These are phyloP conservation scores for Chymomyza procnemis DNA, from an alignment of 2,888 invertebrate genomes.

Conservation along the genomic window DNA sequence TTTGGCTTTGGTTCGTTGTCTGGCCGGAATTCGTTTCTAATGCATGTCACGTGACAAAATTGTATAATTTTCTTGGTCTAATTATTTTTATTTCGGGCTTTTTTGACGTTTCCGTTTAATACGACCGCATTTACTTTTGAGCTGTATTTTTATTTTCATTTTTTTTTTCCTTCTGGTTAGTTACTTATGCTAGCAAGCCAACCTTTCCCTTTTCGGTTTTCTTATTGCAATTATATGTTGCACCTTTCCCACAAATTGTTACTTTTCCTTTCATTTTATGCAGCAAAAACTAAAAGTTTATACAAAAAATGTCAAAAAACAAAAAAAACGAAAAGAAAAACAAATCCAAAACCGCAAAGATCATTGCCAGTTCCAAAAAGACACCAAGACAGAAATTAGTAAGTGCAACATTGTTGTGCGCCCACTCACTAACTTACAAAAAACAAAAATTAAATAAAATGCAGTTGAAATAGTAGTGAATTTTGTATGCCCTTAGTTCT, in stretches of 20 bases:
- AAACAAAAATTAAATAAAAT: background rate
- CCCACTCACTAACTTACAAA: constrained; percentile 2
- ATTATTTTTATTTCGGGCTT: constrained; percentile 36
- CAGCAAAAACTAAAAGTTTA: constrained; percentile 33
- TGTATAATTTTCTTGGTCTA: constrained; percentile 64
- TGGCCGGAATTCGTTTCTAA: constrained; percentile 63
- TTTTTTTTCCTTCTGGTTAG: constrained; percentile 68
- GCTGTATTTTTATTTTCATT: background rate
- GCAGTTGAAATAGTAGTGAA: background rate
- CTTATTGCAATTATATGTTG: constrained; percentile 19
- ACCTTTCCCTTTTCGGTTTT: constrained; percentile 55
- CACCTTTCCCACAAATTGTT: constrained; percentile 65
- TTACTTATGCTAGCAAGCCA: constrained; percentile 1
- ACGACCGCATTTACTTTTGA: constrained; percentile 58
- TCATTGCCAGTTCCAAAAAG: constrained; percentile 64
- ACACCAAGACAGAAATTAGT: constrained; percentile 58
- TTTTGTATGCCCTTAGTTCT: background rate
- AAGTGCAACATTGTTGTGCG: constrained; percentile 61
- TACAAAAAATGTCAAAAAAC: background rate
- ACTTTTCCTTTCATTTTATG: constrained; percentile 73
- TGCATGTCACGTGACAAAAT: constrained; percentile 75
- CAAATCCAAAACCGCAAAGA: constrained; percentile 57
- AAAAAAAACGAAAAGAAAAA: too few species aligned
- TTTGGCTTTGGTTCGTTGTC: constrained; percentile 30
- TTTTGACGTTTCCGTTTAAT: constrained; percentile 73